Evolutionary conservation across 2,888 invertebrate species (phyloP).

Genomic region (Tetranychus piercei): DNA sequence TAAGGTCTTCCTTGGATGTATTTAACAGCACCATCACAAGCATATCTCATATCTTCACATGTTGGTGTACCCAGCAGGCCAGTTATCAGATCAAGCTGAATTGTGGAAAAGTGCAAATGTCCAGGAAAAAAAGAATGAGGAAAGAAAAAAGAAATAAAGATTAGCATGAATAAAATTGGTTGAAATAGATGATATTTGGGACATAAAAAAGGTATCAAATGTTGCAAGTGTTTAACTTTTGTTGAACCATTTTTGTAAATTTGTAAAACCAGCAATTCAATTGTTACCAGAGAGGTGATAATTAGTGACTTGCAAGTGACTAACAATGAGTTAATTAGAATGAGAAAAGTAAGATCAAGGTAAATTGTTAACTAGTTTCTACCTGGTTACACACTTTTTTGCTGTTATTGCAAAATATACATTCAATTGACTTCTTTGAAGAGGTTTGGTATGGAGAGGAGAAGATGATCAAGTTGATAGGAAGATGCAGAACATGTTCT

Average conservation of each 20-base stretch:
- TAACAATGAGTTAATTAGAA: no score
- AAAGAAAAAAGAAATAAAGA: background rate
- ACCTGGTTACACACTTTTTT: no score
- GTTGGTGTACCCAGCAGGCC: conserved; percentile 90
- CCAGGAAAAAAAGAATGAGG: background rate
- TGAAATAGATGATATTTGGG: conserved; percentile 6
- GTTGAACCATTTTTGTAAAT: background rate
- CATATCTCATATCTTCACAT: conserved; percentile 85
- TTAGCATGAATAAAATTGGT: background rate
- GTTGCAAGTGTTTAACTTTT: background rate
- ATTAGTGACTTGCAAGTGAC: no score
- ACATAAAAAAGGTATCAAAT: background rate
- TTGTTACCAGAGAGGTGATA: no score
- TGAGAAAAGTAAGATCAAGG: no score
- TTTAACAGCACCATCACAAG: conserved; percentile 80
- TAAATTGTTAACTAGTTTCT: no score
- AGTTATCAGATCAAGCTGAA: conserved; percentile 83
- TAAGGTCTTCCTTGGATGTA: conserved; percentile 74
- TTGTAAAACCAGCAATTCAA: no score
- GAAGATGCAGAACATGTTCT: no score
- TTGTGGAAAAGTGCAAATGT: conserved; percentile 15
- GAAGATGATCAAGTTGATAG: no score
- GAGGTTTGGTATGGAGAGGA: no score
- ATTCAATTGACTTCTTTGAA: no score
- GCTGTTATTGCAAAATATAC: no score